Percentiles rank a stretch among this genome's conserved stretches.
phyloP scores from a whole-genome alignment of 2,797 vertebrate genomes.

The Zenarchopterus dispar region DNA sequence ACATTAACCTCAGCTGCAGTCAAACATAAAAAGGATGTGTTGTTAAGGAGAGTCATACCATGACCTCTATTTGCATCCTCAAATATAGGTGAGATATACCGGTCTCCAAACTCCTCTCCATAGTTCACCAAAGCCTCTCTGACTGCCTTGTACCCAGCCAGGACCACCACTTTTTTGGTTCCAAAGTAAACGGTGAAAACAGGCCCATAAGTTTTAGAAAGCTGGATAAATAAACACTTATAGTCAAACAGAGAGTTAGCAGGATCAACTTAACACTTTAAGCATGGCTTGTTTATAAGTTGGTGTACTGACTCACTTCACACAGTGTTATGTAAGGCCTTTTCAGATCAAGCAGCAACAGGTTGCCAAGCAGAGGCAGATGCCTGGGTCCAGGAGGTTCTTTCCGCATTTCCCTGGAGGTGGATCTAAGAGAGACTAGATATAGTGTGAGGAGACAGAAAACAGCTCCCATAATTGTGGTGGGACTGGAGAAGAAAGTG shows the following conservation, averaged over 20 bases:
- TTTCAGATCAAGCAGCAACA: constrained; percentile 73
- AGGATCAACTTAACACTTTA: no score
- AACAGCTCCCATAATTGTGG: constrained; percentile 32
- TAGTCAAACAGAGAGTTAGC: neutral
- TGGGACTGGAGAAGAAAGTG: constrained; percentile 14
- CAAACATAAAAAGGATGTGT: neutral
- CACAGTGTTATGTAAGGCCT: constrained; percentile 55
- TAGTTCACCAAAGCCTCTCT: constrained; percentile 74
- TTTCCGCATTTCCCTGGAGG: neutral
- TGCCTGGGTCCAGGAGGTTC: constrained; percentile 70
- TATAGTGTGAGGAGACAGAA: constrained; percentile 36
- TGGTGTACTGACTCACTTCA: constrained; percentile 49
- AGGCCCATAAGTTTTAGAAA: constrained; percentile 72
- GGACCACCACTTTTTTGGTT: constrained; percentile 72
- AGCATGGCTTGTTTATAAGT: neutral
- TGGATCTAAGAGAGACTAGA: constrained; percentile 10
- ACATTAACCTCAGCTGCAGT: no score
- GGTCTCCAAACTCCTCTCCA: constrained; percentile 76
- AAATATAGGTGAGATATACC: constrained; percentile 54
- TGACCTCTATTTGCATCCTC: constrained; percentile 44
- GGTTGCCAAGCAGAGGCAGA: constrained; percentile 75
- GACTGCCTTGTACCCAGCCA: constrained; percentile 74
- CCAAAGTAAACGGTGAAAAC: constrained; percentile 76
- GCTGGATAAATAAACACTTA: constrained; percentile 42
- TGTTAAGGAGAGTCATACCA: constrained; percentile 51